Evolutionary conservation across 2,113 vertebrate genomes (phyloP), one percentile per base, ranked within the genome.

Genomic region (Misgurnus mizolepis): DNA sequence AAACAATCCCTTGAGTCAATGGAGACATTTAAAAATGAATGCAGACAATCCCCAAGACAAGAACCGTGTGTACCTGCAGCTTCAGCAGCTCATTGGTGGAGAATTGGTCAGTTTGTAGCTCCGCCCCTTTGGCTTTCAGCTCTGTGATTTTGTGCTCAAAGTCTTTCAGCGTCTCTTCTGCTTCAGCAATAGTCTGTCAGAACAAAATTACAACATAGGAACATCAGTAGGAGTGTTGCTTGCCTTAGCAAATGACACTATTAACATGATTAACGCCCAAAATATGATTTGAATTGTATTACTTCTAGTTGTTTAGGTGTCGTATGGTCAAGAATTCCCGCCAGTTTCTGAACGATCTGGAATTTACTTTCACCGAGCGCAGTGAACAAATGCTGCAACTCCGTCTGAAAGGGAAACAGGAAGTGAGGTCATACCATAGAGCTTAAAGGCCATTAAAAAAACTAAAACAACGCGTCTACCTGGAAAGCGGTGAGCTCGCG

Each of bases 221-320:
- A 70, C 40, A 75, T 56, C 9, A 45, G 7, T 64, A 64, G 27
- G 27, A 34, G 27, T 34, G 27, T 1, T 34, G 27, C 27, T 34
- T 34, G 27, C 27, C 27, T 34, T 34, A 34, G 27, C 27, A 34
- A 34, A 34, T 3, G 27, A 34, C 27, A 34, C 27, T 34, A 34
- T 34, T 34, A 34, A 34, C 27, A 34, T 34, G 27, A 34, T 34
- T 34, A 34, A 34, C 27, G 27, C 1, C 27, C 27, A 34, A 34
- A 34, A 34, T 34, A 34, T 34, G 27, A 34, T 34, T 34, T 34
- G 1, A 3, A 34, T 34, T 34, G 27, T 75, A 64, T 61, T 90
- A 99, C 98, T 94, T 99, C 94, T 55, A 95, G 94, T 88, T 98
- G 98, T 80, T 98, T 95, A 64, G 89, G 92, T 60, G 95, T 92